phyloP scores from a whole-genome alignment of 2,113 vertebrate species.

The Collichthys lucidus region DNA sequence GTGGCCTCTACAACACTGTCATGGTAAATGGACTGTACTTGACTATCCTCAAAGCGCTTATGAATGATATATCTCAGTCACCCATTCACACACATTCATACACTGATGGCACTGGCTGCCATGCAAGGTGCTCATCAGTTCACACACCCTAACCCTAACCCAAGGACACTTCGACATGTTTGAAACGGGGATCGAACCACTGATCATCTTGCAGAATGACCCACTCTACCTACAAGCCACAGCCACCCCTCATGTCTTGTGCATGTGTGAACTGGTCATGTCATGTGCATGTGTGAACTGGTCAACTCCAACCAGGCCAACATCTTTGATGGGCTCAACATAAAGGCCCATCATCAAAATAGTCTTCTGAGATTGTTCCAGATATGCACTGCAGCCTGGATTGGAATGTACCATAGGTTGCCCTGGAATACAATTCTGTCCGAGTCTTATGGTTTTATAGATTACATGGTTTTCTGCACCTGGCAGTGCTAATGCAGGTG shows the following conservation, averaged over 20 bases:
- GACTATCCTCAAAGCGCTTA: too few species aligned
- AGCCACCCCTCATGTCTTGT: constrained; percentile 87
- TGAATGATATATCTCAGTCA: too few species aligned
- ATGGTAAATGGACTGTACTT: too few species aligned
- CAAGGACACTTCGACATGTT: too few species aligned
- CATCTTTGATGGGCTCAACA: constrained; percentile 94
- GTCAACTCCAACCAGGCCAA: too few species aligned
- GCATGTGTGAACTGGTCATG: constrained; percentile 67
- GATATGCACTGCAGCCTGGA: neutral
- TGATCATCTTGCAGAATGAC: too few species aligned
- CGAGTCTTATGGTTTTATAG: neutral
- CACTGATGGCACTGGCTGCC: too few species aligned
- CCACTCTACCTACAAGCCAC: too few species aligned
- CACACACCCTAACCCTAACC: too few species aligned
- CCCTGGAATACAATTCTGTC: neutral
- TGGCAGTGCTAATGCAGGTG: neutral
- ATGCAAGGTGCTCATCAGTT: too few species aligned
- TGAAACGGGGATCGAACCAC: too few species aligned
- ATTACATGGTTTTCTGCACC: neutral
- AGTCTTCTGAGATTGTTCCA: constrained; percentile 82
- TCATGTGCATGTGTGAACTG: constrained; percentile 81
- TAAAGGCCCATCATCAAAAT: constrained; percentile 99
- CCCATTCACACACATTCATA: too few species aligned
- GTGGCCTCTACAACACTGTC: constrained; percentile 96
- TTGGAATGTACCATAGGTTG: neutral